Percentiles rank a stretch among this genome's conserved stretches.
These are phyloP conservation scores for Nasonovia ribisnigri DNA, from an alignment of 2,888 invertebrate species.

Conservation along the genomic window DNA sequence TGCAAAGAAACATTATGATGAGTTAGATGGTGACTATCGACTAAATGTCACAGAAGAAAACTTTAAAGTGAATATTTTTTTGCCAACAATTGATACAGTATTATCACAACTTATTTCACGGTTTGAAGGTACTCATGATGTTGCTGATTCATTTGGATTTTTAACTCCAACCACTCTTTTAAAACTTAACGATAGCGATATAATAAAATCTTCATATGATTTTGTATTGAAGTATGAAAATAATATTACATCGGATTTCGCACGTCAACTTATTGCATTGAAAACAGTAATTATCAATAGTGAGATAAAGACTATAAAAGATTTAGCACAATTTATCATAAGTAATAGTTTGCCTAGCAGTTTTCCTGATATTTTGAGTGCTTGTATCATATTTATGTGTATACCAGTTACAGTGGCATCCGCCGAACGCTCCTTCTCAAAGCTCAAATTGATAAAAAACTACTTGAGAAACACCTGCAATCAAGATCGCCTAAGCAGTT, in stretches of 20 bases:
- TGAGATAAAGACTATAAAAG: too few species aligned
- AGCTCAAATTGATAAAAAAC: neutral
- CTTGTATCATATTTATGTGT: neutral
- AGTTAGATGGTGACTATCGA: too few species aligned
- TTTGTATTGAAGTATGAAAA: neutral
- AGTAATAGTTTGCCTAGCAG: neutral
- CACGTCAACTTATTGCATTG: neutral
- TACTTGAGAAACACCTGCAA: neutral
- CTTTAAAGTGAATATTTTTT: neutral
- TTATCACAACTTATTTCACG: constrained; percentile 14
- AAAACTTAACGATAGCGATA: neutral
- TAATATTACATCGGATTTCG: neutral
- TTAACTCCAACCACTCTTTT: neutral
- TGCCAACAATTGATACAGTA: neutral
- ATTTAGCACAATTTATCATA: too few species aligned
- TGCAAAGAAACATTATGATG: too few species aligned
- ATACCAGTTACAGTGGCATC: neutral
- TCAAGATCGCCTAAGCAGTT: too few species aligned
- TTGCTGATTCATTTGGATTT: neutral
- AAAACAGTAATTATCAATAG: neutral
- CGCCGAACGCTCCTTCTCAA: neutral
- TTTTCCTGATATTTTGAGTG: neutral
- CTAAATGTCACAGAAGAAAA: too few species aligned
- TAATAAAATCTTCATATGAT: neutral
- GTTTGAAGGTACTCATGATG: neutral